These are phyloP conservation scores for Ceraclea dissimilis DNA, from an alignment of 2,888 invertebrate genomes.

Conservation along the genomic window DNA sequence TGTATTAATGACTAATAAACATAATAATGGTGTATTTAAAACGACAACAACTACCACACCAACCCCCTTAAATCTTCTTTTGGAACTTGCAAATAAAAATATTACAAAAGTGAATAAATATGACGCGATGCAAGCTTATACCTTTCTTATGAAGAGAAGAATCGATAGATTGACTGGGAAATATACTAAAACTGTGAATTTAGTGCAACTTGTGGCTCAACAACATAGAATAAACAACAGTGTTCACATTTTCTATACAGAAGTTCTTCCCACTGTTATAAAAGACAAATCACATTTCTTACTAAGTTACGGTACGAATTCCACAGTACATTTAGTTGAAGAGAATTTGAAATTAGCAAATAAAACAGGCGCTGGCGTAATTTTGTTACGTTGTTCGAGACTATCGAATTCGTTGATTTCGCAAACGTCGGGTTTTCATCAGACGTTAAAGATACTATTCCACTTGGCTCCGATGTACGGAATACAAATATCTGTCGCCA, in stretches of 20 bases:
- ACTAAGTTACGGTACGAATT: constrained; percentile 3
- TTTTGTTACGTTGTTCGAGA: constrained; percentile 15
- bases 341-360: constrained; percentile 19
- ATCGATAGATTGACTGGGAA: constrained; percentile 15
- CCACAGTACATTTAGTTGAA: constrained; percentile 5
- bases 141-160: constrained; percentile 22
- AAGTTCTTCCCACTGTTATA: constrained; percentile 10
- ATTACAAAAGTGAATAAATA: constrained; percentile 19
- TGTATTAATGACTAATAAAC: not conserved
- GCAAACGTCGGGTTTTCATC: constrained; percentile 15
- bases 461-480: constrained; percentile 35
- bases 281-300: not conserved
- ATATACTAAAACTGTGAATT: not conserved
- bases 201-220: not conserved
- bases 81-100: constrained; percentile 5
- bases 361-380: constrained; percentile 18
- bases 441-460: constrained; percentile 14
- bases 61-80: constrained; percentile 18
- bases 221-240: constrained; percentile 10
- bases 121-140: constrained; percentile 22
- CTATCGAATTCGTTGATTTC: constrained; percentile 16
- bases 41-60: constrained; percentile 18
- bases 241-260: constrained; percentile 20
- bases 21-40: not conserved
- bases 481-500: constrained; percentile 48